Evolutionary conservation across 2,113 vertebrate species (phyloP), one percentile per base, ranked within the genome.

Genomic region (Phyllostomus discolor): DNA sequence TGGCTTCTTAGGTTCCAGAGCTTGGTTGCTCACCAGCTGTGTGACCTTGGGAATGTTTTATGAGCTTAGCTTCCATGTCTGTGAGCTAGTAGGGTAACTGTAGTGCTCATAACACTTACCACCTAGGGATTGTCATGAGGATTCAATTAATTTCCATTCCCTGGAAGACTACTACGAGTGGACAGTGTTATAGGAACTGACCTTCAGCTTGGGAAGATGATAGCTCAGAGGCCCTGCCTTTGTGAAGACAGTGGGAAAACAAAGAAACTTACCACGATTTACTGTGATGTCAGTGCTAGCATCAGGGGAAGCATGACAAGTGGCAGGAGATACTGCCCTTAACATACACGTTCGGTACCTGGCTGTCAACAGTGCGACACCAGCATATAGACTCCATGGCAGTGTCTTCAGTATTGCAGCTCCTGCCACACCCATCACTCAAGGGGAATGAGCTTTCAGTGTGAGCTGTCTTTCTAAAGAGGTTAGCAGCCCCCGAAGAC

Each of bases 11-110:
- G 82, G 54, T 52, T 69, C 69, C 33, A 15, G 46, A 90, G 66
- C 19, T 11, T 4, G 90, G 79, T 84, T 80, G n/a, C 28, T 88
- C 41, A 4, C 54, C 90, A 92, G 82, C 64, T 81, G n/a, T 94
- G 88, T 72, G 64, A 76, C 35, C 41, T 1, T 11, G 69, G 41
- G 7, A 15, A 3, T 69, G n/a, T 54, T 64, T 4, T 7, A 1
- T 28, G 54, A 70, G 48, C 75, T 87, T 28, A 78, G 73, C 88
- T 33, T 41, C 31, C 48, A 78, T 24, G 6, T 59, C 22, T 0
- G 4, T 35, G 4, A 57, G 24, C 22, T 1, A 31, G 46, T 1
- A 59, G 59, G 41, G 1, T 35, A 10, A 3, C 52, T 28, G 12
- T 7, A 4, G 33, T 41, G 41, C 10, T 24, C 28, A 11, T 2